Evolutionary conservation across 2,113 vertebrate genomes (phyloP), one percentile per base, ranked within the genome.

Genomic region (Pungitius pungitius): DNA sequence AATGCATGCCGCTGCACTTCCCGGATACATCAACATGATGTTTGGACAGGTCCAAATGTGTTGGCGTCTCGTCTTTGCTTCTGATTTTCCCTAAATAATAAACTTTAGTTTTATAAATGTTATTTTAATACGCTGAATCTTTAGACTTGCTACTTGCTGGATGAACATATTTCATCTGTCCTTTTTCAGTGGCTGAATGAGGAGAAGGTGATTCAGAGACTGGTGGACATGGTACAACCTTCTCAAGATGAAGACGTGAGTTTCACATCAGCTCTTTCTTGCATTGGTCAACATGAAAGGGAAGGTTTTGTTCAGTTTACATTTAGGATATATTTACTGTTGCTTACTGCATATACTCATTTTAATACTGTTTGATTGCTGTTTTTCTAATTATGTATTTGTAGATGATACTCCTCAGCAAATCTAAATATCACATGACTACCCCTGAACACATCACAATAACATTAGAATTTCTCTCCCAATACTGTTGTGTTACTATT

Each of bases 191-290:
- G 97, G 97, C 86, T 99, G 73, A 99, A 97, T 74, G 97, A 99
- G 89, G 97, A 99, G 92, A 96, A 95, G 77, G 95, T 99, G 80
- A 98, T 99, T 87, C 96, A 99, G 92, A 93, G 96, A 68, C 95
- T 99, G 69, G 96, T 99, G 84, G 97, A 98, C 84, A 96, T 99
- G 70, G 96, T 99, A 40, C 97, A 99, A 75, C 95, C 97, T 0
- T 96, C 95, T 90, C 97, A 99, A 91, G 97, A 99, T 91, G 98
- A 99, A 90, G 98, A 99, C 89, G 98, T 99, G 92, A 96, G 98
- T 95, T 73, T 43, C n/a, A 33, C 4, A 30, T 27, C 69, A 20
- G 64, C 20, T 35, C 24, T 65, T 57, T 67, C 17, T 33, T 33
- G 17, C 3, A 2, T 39, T 51, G 14, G 22, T 15, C 4, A 35